A percentile compares a stretch with the other conserved stretches of the same genome.
These are phyloP conservation scores for Dione juno DNA, from an alignment of 2,888 invertebrate species.

Conservation along the genomic window DNA sequence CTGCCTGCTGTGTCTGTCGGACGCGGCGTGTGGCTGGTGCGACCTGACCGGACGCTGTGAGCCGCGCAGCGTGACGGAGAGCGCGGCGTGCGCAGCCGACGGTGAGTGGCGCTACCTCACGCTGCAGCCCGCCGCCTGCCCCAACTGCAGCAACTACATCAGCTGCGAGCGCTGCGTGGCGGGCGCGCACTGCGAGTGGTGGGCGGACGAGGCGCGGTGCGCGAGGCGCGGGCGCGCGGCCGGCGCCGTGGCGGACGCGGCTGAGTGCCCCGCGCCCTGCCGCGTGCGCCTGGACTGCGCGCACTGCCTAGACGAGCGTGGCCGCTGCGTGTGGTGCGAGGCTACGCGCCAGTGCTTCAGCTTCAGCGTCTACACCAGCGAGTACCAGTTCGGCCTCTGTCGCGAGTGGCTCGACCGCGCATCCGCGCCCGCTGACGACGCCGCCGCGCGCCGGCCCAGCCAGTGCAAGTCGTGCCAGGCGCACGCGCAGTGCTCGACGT, in stretches of 20 bases:
- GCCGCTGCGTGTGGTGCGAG: slow-evolving; percentile 98
- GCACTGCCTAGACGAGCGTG: slow-evolving; percentile 92
- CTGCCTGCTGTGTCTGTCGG: slow-evolving; percentile 93
- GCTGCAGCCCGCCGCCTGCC: slow-evolving; percentile 91
- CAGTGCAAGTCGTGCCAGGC: slow-evolving; percentile 92
- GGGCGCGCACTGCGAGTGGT: slow-evolving; percentile 95
- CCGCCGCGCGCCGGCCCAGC: slow-evolving; percentile 72
- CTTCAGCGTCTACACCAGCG: slow-evolving; percentile 97
- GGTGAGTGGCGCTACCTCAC: slow-evolving; percentile 91
- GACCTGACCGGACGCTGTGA: slow-evolving; percentile 89
- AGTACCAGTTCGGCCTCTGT: slow-evolving; percentile 96
- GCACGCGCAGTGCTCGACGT: slow-evolving; percentile 89
- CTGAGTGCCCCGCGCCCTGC: slow-evolving; percentile 92
- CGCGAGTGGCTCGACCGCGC: slow-evolving; percentile 96
- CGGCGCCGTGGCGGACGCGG: slow-evolving; percentile 85
- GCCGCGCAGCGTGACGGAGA: slow-evolving; percentile 87
- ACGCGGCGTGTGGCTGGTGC: slow-evolving; percentile 97
- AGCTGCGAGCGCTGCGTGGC: slow-evolving; percentile 93
- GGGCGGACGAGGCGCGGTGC: slow-evolving; percentile 94
- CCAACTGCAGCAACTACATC: slow-evolving; percentile 94
- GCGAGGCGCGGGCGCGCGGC: slow-evolving; percentile 89
- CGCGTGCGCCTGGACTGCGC: slow-evolving; percentile 90
- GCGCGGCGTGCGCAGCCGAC: slow-evolving; percentile 80
- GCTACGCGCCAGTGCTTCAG: slow-evolving; percentile 96
- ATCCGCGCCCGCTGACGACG: slow-evolving; percentile 72